Evolutionary conservation across 2,888 invertebrate genomes (phyloP), one percentile per base, ranked within the genome.

Genomic region (Platycheirus albimanus): DNA sequence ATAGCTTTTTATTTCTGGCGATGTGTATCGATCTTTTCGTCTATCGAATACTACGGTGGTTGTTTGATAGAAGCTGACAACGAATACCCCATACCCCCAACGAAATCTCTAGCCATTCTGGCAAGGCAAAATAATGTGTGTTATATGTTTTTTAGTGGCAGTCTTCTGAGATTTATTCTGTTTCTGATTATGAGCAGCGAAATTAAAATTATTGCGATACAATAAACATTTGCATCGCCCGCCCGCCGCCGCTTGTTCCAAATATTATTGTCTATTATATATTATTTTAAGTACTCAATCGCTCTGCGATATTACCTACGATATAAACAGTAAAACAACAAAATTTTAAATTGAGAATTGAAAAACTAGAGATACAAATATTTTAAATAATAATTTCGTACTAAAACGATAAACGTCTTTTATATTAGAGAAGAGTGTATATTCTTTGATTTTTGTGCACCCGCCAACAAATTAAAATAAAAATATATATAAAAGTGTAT

Each of bases 1-100:
- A 75, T 64, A 63, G 52, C 19, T 77, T 77, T 79, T 81, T 81
- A 77, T 81, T 81, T 81, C 71, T 64, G 81, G 77, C 71, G 52
- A 58, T 76, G 70, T 81, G 70, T 76, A 81, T 81, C 75, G 81
- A 81, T 81, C 76, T 71, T 45, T 76, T 71, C 54, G 19, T 77
- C 77, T 66, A 80, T 66, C 52, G 58, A 80, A 71, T 61, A 66
- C 71, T 81, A 24, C 6, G 61, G 66, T 67, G 71, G 70, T 66
- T 58, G 70, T 36, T 20, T 77, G 71, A 54, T 66, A 77, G 61
- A 77, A 17, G 56, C 61, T 61, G 61, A 76, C 81, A 76, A 58
- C 70, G 70, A 76, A 69, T 30, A 70, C 51, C 70, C 56, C 24
- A n/a, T n/a, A n/a, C n/a, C n/a, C n/a, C n/a, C n/a, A n/a, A n/a